Base-by-base conservation (phyloP, 1,140 invertebrate genomes). In the Holotrichia oblita region DNA sequence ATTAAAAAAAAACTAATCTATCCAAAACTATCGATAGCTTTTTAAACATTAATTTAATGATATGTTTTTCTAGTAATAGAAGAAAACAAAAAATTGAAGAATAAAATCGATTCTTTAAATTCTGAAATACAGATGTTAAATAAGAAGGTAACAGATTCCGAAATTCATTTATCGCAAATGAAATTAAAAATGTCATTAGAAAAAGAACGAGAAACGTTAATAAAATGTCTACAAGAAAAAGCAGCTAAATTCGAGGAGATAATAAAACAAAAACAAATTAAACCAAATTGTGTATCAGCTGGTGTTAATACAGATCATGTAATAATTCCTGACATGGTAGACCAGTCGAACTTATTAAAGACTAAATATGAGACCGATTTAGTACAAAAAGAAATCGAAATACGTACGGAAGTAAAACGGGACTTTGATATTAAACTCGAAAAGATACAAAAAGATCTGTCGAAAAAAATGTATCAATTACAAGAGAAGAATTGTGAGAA, bases 181-280 rank as follows among this genome's bases (percentile, higher is more conserved):
- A 40, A 75, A 64, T 40, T 78, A 22, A 55, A 48, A 40, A 24
- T 75, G 14, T 10, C 24, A 34, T 59, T 78, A 74, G 77, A 78
- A 78, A 40, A 61, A 17, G 78, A 79, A 64, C 22, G 78, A 8
- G 78, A 79, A 42, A 61, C 6, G 41, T 44, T 79, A 76, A 79
- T 79, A 24, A 59, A 69, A 69, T 59, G 24, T 4, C 24, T 79
- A n/a, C 73, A 79, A 76, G 48, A 79, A 42, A 79, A 79, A 79
- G 78, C 78, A n/a, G 74, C 78, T 2, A 24, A 79, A 72, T 79
- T 79, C 55, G 78, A 79, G 12, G 59, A 76, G 17, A 64, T 79
- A 27, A 79, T 79, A 59, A 41, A 44, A 17, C 40, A 76, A 69
- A 79, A 72, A n/a, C 73, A 79, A 69, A 40, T 8, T 22, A n/a